Evolutionary conservation across 2,888 invertebrate genomes (phyloP).

Genomic region (Actias luna): DNA sequence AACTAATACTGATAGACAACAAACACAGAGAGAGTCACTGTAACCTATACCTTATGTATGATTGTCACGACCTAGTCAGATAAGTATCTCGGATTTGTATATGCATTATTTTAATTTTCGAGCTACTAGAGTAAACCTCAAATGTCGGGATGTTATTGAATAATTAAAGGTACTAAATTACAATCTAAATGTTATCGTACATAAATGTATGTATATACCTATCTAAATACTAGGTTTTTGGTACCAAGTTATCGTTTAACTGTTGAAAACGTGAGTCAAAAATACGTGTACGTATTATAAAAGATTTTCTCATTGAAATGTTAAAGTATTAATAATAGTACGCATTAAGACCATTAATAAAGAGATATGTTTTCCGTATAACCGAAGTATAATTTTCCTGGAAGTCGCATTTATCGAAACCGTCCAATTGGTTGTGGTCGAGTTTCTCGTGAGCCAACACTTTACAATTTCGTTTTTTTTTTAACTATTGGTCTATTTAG

Average conservation of each 20-base stretch:
- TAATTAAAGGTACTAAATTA: no score
- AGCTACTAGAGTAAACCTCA: no score
- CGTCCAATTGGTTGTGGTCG: conserved; percentile 60
- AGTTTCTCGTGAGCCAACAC: conserved; percentile 54
- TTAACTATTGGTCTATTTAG: conserved; percentile 66
- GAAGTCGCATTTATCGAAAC: conserved; percentile 34
- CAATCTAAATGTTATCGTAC: no score
- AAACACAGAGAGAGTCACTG: no score
- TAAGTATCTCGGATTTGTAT: no score
- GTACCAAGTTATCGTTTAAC: neutral
- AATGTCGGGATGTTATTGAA: no score
- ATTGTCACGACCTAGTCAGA: no score
- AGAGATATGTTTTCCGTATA: neutral
- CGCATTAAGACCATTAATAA: no score
- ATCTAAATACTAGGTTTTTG: neutral
- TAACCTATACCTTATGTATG: no score
- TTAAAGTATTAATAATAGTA: neutral
- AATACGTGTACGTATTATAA: neutral
- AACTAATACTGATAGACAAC: no score
- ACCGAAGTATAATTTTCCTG: conserved; percentile 1
- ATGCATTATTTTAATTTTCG: no score
- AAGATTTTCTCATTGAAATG: neutral
- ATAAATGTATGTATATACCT: neutral
- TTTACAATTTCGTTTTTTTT: conserved; percentile 46
- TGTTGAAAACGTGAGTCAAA: no score